These are phyloP conservation scores for Bradypus variegatus DNA, from an alignment of 2,797 vertebrate species.

Conservation along the genomic window DNA sequence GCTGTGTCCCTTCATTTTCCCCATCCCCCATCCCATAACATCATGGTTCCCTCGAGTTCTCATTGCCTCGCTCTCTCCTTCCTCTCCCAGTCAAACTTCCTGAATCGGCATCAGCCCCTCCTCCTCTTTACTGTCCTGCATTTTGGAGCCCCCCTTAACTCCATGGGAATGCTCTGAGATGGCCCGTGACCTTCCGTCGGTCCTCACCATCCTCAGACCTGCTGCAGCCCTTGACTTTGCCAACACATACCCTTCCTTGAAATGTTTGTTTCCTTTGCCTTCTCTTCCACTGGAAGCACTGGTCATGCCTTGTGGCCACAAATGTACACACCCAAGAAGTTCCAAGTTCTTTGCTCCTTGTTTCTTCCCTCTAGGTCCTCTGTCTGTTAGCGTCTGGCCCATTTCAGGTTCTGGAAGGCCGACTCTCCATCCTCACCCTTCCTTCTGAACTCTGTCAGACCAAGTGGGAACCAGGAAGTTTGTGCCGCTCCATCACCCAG, in stretches of 20 bases:
- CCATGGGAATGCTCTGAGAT: background rate
- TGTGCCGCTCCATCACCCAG: background rate
- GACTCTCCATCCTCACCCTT: background rate
- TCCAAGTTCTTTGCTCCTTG: too few species aligned
- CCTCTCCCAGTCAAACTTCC: background rate
- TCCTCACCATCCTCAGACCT: background rate
- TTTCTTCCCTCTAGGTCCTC: background rate
- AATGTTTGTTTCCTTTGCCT: background rate
- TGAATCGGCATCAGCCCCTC: rapidly evolving
- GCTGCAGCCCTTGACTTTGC: background rate
- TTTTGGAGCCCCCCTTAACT: background rate
- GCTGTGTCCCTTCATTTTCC: background rate
- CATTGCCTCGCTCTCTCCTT: background rate
- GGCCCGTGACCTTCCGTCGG: rapidly evolving
- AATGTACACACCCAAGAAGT: rapidly evolving
- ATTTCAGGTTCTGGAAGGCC: background rate
- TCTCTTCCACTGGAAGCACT: background rate
- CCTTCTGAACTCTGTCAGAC: background rate
- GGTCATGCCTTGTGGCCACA: too few species aligned
- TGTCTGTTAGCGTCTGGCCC: rapidly evolving
- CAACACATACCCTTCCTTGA: rapidly evolving
- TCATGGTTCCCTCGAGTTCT: background rate
- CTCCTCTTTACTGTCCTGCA: background rate
- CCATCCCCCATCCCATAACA: background rate
- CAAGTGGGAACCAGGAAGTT: background rate